These are phyloP conservation scores for Sciurus vulgaris DNA, from an alignment of 2,797 vertebrate genomes.

Conservation along the genomic window DNA sequence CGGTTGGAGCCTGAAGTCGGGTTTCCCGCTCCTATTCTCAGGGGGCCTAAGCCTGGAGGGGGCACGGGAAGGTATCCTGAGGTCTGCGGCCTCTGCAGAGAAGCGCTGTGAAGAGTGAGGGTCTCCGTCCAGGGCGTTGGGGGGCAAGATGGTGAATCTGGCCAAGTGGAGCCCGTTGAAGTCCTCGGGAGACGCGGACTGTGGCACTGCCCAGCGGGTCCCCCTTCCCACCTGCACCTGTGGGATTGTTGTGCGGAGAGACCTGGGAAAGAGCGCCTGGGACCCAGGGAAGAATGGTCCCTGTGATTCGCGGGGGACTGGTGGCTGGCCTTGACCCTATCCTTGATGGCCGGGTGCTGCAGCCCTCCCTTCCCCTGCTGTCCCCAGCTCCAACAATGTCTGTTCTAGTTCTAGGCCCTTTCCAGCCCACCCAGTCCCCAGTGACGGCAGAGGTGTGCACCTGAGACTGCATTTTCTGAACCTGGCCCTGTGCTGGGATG, in stretches of 20 bases:
- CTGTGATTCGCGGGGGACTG: background rate
- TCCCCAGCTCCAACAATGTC: too few relatives aligned
- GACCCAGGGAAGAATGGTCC: background rate
- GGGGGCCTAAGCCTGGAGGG: too few relatives aligned
- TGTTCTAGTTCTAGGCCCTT: background rate
- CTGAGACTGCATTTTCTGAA: background rate
- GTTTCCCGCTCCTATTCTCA: background rate
- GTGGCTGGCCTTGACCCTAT: background rate
- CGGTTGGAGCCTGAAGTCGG: background rate
- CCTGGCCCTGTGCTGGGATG: background rate
- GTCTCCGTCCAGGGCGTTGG: too few relatives aligned
- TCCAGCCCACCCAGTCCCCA: background rate
- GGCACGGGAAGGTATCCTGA: background rate
- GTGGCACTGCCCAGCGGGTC: fast-evolving
- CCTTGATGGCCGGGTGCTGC: background rate
- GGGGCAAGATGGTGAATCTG: background rate
- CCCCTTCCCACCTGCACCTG: background rate
- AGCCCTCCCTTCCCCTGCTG: background rate
- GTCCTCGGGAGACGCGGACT: background rate
- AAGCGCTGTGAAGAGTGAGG: background rate
- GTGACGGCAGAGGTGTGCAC: background rate
- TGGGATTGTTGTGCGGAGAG: background rate
- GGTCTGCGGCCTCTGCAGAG: background rate
- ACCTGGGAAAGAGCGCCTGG: background rate
- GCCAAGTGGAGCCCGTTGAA: background rate